phyloP scores from a whole-genome alignment of 2,113 vertebrate species.

The Accipiter virgatus region DNA sequence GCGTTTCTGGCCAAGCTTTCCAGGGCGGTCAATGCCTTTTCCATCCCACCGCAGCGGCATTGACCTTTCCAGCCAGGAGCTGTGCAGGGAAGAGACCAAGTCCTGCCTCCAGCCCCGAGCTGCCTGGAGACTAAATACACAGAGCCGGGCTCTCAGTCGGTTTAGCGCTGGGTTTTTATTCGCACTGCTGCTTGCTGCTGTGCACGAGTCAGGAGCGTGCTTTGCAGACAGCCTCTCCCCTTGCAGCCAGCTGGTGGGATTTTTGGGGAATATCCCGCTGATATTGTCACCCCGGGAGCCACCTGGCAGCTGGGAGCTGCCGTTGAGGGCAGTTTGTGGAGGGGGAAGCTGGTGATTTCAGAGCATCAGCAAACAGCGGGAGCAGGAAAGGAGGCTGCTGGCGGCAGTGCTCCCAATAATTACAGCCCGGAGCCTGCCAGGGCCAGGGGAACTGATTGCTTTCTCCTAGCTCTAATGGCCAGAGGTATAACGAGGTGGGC shows the following conservation, averaged over 20 bases:
- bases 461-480: background rate
- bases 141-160: background rate
- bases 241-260: background rate
- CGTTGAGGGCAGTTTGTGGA: rapidly evolving
- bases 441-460: background rate
- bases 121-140: background rate
- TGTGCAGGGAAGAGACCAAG: background rate
- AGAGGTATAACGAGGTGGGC: background rate
- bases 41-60: no score
- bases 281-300: background rate
- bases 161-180: background rate
- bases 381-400: background rate
- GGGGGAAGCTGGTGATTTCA: background rate
- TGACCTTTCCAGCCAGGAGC: background rate
- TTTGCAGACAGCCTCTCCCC: background rate
- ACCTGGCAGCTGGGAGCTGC: constrained; percentile 4
- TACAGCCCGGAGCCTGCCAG: background rate
- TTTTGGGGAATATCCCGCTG: background rate
- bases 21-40: background rate
- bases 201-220: background rate
- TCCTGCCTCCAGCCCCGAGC: background rate
- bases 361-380: background rate
- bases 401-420: background rate
- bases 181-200: background rate
- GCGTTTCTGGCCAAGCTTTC: background rate